phyloP scores from a whole-genome alignment of 1,140 invertebrate species.

The Hycleus cichorii region DNA sequence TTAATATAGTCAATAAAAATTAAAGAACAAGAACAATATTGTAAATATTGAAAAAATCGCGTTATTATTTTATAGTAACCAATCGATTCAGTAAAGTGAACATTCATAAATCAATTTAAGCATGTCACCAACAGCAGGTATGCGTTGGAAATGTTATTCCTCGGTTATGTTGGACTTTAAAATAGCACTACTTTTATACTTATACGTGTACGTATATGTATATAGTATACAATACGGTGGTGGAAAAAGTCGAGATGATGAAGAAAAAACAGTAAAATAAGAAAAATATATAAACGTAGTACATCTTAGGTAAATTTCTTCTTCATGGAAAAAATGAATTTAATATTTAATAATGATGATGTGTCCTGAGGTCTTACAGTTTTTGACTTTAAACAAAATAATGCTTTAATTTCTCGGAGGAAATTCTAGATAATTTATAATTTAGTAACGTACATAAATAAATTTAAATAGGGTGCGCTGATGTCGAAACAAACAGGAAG shows the following conservation, averaged over 20 bases:
- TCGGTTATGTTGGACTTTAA: too few relatives aligned
- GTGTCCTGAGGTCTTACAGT: not conserved
- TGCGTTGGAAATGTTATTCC: too few relatives aligned
- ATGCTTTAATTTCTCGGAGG: conserved; percentile 8
- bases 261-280: too few relatives aligned
- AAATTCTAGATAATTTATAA: conserved; percentile 12
- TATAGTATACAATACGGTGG: too few relatives aligned
- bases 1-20: too few relatives aligned
- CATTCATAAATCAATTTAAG: conserved; percentile 10
- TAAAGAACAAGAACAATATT: too few relatives aligned
- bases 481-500: conserved; percentile 11
- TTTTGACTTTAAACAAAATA: conserved; percentile 12
- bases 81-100: conserved; percentile 8
- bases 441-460: conserved; percentile 12
- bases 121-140: conserved; percentile 2
- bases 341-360: conserved; percentile 3
- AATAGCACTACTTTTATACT: too few relatives aligned
- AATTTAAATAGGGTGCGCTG: conserved; percentile 11
- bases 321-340: not conserved
- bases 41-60: too few relatives aligned
- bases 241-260: too few relatives aligned
- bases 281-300: too few relatives aligned
- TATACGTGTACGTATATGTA: too few relatives aligned
- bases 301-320: too few relatives aligned
- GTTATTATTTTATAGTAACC: not conserved